Base-by-base conservation (phyloP, 2,888 invertebrate species). In the Idaea aversata region DNA sequence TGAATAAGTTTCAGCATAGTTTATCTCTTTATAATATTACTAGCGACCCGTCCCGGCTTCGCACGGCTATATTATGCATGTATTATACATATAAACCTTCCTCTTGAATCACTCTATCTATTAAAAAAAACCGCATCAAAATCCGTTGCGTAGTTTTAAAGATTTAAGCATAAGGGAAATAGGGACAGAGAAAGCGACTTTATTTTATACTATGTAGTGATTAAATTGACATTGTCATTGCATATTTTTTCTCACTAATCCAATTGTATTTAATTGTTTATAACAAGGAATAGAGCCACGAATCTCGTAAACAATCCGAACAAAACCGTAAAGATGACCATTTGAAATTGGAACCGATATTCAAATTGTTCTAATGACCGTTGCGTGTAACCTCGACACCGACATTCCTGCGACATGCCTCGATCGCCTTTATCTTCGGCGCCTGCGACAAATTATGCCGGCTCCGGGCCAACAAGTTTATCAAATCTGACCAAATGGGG, bases 401-500 rank as follows among this genome's bases (percentile, higher is more conserved):
- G 47, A 47, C 47, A 89, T 90, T 90, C 90, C 88, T 70, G 72
- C 81, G 86, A 82, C 87, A 80, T 88, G 80, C 83, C 81, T 76
- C 72, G 74, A 75, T 82, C 83, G 85, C 82, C 86, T 90, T 91
- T 92, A 92, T 91, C 91, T 87, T 80, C 83, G 91, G 92, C 92
- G 91, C 92, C 92, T 91, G 83, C 88, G 90, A 92, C 92, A 91
- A 91, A 92, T 91, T 91, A 91, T 88, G 86, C 84, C 88, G 88
- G 86, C 80, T 76, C 89, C 87, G 86, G 88, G 88, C 81, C 84
- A 81, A 85, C 83, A 78, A 81, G 82, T 85, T 90, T 92, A 91
- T 91, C 91, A 86, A 84, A 81, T 85, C 85, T 84, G 86, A 15
- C 34, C 34, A 10, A 47, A 89, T 89, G 87, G 88, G 81, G 82